Percentiles rank a stretch among this genome's conserved stretches.
Conservation (phyloP, 1,140 invertebrate species). For the Pantala flavescens region DNA sequence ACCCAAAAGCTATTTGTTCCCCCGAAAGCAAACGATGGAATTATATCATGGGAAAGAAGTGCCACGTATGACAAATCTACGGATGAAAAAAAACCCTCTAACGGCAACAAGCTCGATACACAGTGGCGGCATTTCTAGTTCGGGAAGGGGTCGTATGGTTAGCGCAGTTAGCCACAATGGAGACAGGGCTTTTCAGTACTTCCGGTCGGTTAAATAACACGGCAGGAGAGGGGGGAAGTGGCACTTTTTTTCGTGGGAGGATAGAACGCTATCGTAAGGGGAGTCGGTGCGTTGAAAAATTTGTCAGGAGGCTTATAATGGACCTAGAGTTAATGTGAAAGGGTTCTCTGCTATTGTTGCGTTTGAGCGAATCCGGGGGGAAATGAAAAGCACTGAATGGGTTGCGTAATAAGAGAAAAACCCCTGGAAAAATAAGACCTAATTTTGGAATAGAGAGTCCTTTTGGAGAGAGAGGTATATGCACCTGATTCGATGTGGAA, state of each 20-base stretch:
- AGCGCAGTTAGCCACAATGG: background rate
- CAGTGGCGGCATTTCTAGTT: no score
- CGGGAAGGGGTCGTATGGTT: background rate
- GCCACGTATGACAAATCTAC: no score
- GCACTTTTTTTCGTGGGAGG: background rate
- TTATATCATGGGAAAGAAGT: no score
- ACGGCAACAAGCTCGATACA: no score
- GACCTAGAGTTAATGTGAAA: background rate
- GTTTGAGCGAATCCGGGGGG: background rate
- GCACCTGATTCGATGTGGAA: no score
- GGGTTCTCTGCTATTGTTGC: background rate
- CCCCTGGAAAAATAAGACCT: background rate
- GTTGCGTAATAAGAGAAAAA: background rate
- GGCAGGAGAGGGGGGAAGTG: background rate
- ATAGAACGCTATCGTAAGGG: background rate
- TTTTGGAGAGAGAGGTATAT: background rate
- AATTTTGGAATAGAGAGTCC: background rate
- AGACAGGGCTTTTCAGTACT: background rate
- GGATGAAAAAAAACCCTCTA: no score
- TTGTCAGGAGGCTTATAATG: background rate
- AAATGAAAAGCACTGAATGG: background rate
- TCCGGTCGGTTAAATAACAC: constrained; percentile 1
- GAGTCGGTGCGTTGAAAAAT: background rate
- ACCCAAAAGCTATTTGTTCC: no score
- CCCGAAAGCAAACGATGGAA: no score